A percentile compares a stretch with the other conserved stretches of the same genome.
Conservation (phyloP, 2,797 vertebrate genomes). For the Cynopterus sphinx region DNA sequence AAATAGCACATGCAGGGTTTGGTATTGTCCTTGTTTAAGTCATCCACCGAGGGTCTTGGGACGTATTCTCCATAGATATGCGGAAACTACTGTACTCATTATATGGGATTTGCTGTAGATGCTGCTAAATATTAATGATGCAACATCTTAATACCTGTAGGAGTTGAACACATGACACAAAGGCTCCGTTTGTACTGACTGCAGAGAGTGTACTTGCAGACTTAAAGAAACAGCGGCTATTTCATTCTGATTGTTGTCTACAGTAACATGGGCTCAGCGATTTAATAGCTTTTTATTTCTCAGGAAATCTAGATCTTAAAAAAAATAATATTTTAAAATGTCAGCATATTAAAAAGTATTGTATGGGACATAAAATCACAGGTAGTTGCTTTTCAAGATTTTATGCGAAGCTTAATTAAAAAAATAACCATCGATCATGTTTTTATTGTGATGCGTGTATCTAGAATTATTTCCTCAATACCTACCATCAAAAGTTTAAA, state of each 20-base stretch:
- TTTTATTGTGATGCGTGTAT: slow-evolving; percentile 35
- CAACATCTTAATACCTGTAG: neutral
- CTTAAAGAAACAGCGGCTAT: neutral
- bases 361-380: neutral
- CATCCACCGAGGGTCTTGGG: neutral
- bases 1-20: neutral
- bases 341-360: slow-evolving; percentile 2
- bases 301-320: neutral
- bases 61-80: neutral
- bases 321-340: slow-evolving; percentile 29
- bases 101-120: neutral
- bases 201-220: neutral
- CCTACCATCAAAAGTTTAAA: neutral
- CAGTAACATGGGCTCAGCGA: neutral
- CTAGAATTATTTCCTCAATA: neutral
- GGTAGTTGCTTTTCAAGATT: neutral
- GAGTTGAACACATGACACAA: neutral
- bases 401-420: slow-evolving; percentile 9
- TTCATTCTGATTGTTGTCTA: neutral
- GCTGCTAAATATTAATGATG: neutral
- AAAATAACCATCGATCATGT: neutral
- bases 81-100: neutral
- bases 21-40: neutral
- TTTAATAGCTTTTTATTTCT: slow-evolving; percentile 16
- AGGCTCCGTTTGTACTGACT: neutral